These are phyloP conservation scores for Aplocera efformata DNA, from an alignment of 2,888 invertebrate genomes.

Conservation along the genomic window DNA sequence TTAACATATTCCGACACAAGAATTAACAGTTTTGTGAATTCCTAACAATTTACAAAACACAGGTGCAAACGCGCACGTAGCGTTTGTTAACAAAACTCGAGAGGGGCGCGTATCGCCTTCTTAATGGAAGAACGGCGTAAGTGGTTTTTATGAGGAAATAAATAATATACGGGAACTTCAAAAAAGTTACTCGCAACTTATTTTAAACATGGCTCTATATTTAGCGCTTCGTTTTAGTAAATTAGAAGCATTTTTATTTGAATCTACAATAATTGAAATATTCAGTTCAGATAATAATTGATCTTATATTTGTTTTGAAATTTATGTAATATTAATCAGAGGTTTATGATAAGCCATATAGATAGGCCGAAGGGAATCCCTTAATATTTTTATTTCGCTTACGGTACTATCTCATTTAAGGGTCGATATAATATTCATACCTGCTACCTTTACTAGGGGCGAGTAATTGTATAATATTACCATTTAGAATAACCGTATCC, in stretches of 20 bases:
- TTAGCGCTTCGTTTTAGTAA: too few relatives aligned
- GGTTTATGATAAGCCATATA: too few relatives aligned
- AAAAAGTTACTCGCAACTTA: too few relatives aligned
- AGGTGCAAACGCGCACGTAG: constrained; percentile 24
- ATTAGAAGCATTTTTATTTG: too few relatives aligned
- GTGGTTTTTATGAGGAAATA: neutral
- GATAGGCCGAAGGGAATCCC: constrained; percentile 7
- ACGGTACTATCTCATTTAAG: constrained; percentile 16
- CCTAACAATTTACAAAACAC: constrained; percentile 9
- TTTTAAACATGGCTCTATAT: too few relatives aligned
- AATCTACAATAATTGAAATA: too few relatives aligned
- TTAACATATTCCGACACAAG: constrained; percentile 19
- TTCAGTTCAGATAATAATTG: too few relatives aligned
- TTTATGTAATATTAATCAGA: too few relatives aligned
- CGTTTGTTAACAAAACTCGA: constrained; percentile 21
- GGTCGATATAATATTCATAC: constrained; percentile 22
- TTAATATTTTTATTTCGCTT: constrained; percentile 15
- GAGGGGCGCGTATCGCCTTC: constrained; percentile 1
- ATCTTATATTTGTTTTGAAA: neutral
- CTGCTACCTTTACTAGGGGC: constrained; percentile 22
- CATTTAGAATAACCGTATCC: constrained; percentile 30
- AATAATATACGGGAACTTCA: neutral
- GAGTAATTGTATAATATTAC: constrained; percentile 34
- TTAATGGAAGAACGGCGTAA: neutral
- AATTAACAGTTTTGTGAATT: constrained; percentile 23